Base-by-base conservation (phyloP, 2,113 vertebrate genomes). In the Albula goreensis region DNA sequence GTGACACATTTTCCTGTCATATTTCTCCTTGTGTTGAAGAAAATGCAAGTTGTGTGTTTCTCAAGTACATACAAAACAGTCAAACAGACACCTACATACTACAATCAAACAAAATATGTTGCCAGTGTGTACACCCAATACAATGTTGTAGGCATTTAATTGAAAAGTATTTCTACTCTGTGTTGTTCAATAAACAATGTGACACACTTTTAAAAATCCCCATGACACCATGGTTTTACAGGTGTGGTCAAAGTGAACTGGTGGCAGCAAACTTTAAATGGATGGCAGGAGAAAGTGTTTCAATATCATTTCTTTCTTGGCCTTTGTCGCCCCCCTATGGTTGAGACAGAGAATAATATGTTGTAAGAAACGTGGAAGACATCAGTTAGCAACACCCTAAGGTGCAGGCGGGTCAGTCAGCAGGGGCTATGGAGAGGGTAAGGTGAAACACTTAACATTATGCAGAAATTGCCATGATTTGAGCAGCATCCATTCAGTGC, bases 301-400 rank as follows among this genome's bases (percentile, higher is more conserved):
- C 63, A 25, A 25, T 11, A 22, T 79, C 15, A 57, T 13, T 13
- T 49, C 3, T 9, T 8, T 22, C 56, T 84, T 41, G 17, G 25
- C 78, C 49, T 86, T 85, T 89, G 85, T 85, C 66, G 51, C 83
- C 83, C 85, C 31, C 85, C 85, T 60, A 66, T 66, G 88, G 15
- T 85, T 9, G 1, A 11, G 41, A 49, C 66, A 25, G 31, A 85
- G 22, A n/a, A 82, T 4, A 53, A 8, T 63, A 86, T 70, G 2
- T 17, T 51, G 50, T 11, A 15, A 48, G 52, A 56, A 57, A 31
- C 10, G 10, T 3, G 63, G 63, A 70, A 70, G 63, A 70, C 25
- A 5, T 10, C 17, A 74, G 70, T 25, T n/a, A 9, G 70, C 31
- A 22, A 31, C 31, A 13, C 70, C 4, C 8, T 31, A 74, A 70